These are phyloP conservation scores for Coreoperca whiteheadi DNA, from an alignment of 2,113 vertebrate genomes.

Conservation along the genomic window DNA sequence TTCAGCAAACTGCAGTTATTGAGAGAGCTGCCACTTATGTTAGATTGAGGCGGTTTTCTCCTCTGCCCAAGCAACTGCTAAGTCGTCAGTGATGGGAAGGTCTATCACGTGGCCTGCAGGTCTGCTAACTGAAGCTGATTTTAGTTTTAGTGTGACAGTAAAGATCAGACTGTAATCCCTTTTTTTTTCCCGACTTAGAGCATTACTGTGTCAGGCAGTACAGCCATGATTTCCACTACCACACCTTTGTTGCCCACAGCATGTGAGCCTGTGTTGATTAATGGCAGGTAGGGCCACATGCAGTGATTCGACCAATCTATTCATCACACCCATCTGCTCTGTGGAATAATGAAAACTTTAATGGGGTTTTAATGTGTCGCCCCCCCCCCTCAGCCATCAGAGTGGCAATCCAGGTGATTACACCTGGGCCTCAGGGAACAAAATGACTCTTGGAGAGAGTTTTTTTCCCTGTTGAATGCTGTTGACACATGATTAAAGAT, in stretches of 20 bases:
- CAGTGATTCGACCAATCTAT: constrained; percentile 65
- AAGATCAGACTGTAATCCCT: constrained; percentile 17
- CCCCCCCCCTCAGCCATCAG: constrained; percentile 31
- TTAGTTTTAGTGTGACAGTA: not conserved
- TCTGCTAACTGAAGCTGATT: constrained; percentile 4
- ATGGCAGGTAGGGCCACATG: constrained; percentile 49
- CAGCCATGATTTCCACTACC: constrained; percentile 10
- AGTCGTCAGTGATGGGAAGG: not conserved
- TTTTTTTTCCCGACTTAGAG: not conserved
- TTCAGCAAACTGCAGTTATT: constrained; percentile 22
- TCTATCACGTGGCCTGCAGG: not conserved
- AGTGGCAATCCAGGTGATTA: constrained; percentile 56
- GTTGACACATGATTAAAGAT: constrained; percentile 18
- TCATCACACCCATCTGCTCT: constrained; percentile 71
- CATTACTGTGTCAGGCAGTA: not conserved
- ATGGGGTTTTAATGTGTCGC: constrained; percentile 76
- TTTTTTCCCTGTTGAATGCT: constrained; percentile 21
- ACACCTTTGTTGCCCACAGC: constrained; percentile 41
- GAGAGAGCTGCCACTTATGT: constrained; percentile 32
- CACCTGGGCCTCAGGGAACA: constrained; percentile 39
- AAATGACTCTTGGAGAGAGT: constrained; percentile 34
- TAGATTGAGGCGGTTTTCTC: not conserved
- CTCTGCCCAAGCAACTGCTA: not conserved
- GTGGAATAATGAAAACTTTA: constrained; percentile 69
- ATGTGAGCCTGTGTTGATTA: constrained; percentile 62